These are phyloP conservation scores for Erynnis tages DNA, from an alignment of 2,888 invertebrate species.

Conservation along the genomic window DNA sequence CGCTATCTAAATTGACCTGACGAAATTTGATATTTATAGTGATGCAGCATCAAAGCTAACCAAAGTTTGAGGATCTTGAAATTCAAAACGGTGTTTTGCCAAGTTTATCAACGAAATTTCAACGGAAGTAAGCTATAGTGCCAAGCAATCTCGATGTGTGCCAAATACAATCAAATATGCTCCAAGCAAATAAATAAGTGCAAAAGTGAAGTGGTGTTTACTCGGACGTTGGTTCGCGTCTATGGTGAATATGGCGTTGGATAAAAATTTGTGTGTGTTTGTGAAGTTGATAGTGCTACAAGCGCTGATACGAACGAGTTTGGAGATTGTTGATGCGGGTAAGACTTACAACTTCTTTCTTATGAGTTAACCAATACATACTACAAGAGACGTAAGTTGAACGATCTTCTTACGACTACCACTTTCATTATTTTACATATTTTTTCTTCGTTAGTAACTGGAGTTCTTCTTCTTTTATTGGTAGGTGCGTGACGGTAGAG, in stretches of 20 bases:
- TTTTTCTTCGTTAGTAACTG: too few relatives aligned
- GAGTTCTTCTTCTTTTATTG: too few relatives aligned
- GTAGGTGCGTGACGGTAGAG: too few relatives aligned
- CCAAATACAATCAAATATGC: slow-evolving; percentile 37
- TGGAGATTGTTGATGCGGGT: slow-evolving; percentile 70
- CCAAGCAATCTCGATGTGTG: slow-evolving; percentile 54
- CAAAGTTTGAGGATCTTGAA: slow-evolving; percentile 7
- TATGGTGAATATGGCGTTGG: slow-evolving; percentile 51
- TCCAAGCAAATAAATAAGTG: slow-evolving; percentile 35
- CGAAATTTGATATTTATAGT: not conserved
- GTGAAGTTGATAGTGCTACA: slow-evolving; percentile 50
- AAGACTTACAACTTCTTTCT: slow-evolving; percentile 40
- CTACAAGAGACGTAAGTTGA: too few relatives aligned
- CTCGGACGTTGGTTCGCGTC: slow-evolving; percentile 43
- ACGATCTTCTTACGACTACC: too few relatives aligned
- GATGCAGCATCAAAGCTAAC: not conserved
- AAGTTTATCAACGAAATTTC: slow-evolving; percentile 21
- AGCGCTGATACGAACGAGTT: slow-evolving; percentile 54
- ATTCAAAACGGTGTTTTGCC: slow-evolving; percentile 15
- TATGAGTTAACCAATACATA: too few relatives aligned
- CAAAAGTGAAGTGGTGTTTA: slow-evolving; percentile 41
- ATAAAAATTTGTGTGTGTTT: slow-evolving; percentile 51
- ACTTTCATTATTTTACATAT: too few relatives aligned
- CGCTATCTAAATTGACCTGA: not conserved
- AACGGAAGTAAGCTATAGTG: slow-evolving; percentile 18